A percentile compares a stretch with the other conserved stretches of the same genome.
Conservation (phyloP, 2,113 vertebrate genomes). For the Brachypodius melanocephalos region DNA sequence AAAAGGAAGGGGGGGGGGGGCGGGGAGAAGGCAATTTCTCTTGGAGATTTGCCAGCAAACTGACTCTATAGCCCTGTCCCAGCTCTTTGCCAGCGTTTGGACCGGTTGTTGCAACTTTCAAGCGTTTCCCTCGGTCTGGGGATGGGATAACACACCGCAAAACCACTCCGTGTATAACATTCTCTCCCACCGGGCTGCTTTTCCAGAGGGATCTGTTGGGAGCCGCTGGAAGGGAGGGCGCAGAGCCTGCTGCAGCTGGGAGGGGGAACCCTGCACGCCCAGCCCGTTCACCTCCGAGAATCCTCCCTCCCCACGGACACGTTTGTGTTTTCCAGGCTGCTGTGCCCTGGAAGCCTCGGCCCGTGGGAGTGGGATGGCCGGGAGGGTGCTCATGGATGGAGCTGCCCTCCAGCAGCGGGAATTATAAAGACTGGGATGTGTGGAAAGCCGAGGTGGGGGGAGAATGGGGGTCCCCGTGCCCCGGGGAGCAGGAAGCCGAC, state of each 20-base stretch:
- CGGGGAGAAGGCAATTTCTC: neutral
- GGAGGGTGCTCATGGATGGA: neutral
- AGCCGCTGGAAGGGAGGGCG: accelerated
- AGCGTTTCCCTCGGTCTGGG: neutral
- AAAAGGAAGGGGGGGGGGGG: too few relatives aligned
- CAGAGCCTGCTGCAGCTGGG: accelerated
- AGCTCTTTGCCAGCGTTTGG: neutral
- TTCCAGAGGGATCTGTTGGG: neutral
- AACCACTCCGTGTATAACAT: accelerated
- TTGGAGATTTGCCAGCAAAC: neutral
- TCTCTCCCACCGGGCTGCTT: neutral
- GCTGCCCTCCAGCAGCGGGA: neutral
- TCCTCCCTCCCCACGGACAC: neutral
- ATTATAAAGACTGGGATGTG: accelerated
- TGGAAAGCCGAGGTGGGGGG: accelerated
- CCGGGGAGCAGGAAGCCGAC: neutral
- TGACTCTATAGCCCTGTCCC: neutral
- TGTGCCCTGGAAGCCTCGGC: accelerated
- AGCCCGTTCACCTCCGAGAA: neutral
- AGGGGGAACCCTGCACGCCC: accelerated
- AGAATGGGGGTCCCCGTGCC: accelerated
- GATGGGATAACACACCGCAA: neutral
- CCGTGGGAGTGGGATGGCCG: neutral
- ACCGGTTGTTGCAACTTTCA: neutral
- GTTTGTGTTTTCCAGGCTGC: accelerated